Evolutionary conservation across 2,113 vertebrate species (phyloP).

Genomic region (Semicossyphus pulcher): DNA sequence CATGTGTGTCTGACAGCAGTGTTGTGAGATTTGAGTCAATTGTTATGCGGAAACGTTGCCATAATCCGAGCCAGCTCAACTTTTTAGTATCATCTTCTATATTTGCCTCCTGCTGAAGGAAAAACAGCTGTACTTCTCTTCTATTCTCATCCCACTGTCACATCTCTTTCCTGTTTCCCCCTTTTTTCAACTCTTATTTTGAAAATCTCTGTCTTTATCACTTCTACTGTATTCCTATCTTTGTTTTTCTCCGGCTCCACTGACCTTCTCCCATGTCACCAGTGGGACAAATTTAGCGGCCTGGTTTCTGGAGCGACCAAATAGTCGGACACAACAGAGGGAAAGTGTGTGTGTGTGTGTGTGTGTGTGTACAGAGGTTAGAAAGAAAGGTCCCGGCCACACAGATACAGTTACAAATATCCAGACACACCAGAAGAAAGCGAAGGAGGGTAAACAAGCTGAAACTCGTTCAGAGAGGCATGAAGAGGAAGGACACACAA

Average conservation of each 20-base stretch:
- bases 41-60: slow-evolving; percentile 52
- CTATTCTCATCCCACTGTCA: background rate
- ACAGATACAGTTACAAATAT: slow-evolving; percentile 59
- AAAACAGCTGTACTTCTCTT: slow-evolving; percentile 21
- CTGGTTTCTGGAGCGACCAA: slow-evolving; percentile 82
- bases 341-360: slow-evolving; percentile 50
- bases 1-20: slow-evolving; percentile 18
- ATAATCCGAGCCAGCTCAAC: slow-evolving; percentile 25
- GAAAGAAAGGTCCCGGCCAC: slow-evolving; percentile 46
- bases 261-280: slow-evolving; percentile 85
- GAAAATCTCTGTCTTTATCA: slow-evolving; percentile 34
- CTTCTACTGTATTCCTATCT: slow-evolving; percentile 46
- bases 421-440: slow-evolving; percentile 45
- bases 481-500: slow-evolving; percentile 23
- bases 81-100: slow-evolving; percentile 48
- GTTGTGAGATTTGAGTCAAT: slow-evolving; percentile 40
- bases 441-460: slow-evolving; percentile 42
- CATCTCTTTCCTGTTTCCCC: background rate
- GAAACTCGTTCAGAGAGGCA: slow-evolving; percentile 21
- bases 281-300: slow-evolving; percentile 77
- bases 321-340: slow-evolving; percentile 77
- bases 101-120: slow-evolving; percentile 12
- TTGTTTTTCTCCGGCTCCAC: slow-evolving; percentile 73
- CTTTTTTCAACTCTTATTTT: slow-evolving; percentile 5
- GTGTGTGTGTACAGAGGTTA: slow-evolving; percentile 42